Percentiles rank a stretch among this genome's conserved stretches.
These are phyloP conservation scores for Diabrotica virgifera DNA, from an alignment of 1,140 invertebrate genomes.

Conservation along the genomic window DNA sequence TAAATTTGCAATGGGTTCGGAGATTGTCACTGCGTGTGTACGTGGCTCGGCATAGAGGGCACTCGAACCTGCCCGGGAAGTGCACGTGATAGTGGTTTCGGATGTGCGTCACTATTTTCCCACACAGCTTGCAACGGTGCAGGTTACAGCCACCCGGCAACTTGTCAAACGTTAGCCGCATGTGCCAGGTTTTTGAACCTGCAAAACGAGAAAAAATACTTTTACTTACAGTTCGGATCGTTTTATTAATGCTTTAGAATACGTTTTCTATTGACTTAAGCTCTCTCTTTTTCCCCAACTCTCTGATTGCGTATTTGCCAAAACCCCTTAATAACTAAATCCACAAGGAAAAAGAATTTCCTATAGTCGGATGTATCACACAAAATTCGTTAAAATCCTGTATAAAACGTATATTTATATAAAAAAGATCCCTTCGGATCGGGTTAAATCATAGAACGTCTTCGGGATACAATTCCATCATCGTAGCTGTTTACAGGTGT, in stretches of 20 bases:
- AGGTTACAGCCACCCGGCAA: conserved; percentile 83
- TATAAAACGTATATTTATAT: too few relatives aligned
- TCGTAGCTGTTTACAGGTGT: too few relatives aligned
- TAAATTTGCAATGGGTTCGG: conserved; percentile 84
- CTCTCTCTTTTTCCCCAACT: not conserved
- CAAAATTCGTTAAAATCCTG: too few relatives aligned
- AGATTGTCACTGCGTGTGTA: conserved; percentile 86
- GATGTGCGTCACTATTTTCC: conserved; percentile 87
- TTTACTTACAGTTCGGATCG: conserved; percentile 25
- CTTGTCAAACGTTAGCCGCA: conserved; percentile 86
- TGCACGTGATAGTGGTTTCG: conserved; percentile 88
- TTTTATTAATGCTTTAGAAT: conserved; percentile 1
- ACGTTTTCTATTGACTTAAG: conserved; percentile 8
- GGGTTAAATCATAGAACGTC: too few relatives aligned
- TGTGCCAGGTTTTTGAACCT: conserved; percentile 89
- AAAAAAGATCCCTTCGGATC: too few relatives aligned
- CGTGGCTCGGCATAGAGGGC: conserved; percentile 79
- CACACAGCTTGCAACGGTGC: conserved; percentile 86
- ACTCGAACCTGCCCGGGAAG: conserved; percentile 84
- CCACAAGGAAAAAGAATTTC: too few relatives aligned
- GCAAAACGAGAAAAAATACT: conserved; percentile 66
- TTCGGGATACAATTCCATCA: too few relatives aligned
- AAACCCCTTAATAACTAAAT: too few relatives aligned
- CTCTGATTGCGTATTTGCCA: too few relatives aligned
- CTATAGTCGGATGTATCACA: too few relatives aligned